phyloP scores from a whole-genome alignment of 2,888 invertebrate species.

The Tolmerus cingulatus region DNA sequence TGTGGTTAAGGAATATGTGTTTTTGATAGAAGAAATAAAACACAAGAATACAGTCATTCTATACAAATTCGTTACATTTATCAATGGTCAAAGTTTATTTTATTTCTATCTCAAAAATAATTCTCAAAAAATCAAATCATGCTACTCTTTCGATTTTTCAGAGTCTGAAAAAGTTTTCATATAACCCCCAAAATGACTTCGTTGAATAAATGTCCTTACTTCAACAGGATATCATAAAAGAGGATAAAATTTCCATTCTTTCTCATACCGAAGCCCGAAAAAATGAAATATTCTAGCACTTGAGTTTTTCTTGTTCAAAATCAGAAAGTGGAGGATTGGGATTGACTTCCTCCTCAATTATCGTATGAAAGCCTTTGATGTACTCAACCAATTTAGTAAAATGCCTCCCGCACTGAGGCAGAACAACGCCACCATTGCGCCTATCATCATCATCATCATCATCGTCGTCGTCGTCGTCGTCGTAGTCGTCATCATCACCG shows the following conservation, averaged over 20 bases:
- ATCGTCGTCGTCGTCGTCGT: background rate
- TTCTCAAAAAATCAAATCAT: no score
- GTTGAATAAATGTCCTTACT: background rate
- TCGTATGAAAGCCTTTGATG: background rate
- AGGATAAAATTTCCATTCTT: background rate
- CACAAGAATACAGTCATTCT: no score
- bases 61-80: no score
- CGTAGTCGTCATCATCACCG: background rate
- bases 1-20: no score
- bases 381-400: background rate
- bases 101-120: no score
- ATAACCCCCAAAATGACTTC: background rate
- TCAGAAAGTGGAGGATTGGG: background rate
- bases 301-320: background rate
- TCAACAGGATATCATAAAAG: background rate
- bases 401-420: background rate
- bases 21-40: no score
- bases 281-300: background rate
- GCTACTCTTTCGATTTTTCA: background rate
- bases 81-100: no score
- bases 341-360: background rate
- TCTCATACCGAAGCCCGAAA: background rate
- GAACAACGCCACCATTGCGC: background rate
- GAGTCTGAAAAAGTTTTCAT: background rate
- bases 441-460: background rate